Percentiles rank a stretch among this genome's conserved stretches.
Evolutionary conservation across 2,797 vertebrate genomes (phyloP).

Genomic region (Poeciliopsis turneri): DNA sequence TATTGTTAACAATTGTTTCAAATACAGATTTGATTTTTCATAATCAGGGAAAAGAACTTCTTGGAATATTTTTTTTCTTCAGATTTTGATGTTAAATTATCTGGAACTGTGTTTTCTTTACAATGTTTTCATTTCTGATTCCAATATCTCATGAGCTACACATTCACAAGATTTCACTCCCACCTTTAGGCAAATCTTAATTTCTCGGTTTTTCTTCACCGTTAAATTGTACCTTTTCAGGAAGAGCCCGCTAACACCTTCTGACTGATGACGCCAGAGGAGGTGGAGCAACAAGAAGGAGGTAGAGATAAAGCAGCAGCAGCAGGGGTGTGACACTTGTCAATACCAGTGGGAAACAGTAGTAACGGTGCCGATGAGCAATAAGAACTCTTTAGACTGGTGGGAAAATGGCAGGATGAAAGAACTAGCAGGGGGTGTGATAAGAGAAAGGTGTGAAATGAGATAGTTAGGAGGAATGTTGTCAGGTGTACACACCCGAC

Average conservation of each 20-base stretch:
- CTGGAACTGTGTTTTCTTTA: background rate
- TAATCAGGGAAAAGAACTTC: background rate
- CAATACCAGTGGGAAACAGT: conserved; percentile 16
- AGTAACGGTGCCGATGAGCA: conserved; percentile 23
- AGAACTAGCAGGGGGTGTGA: conserved; percentile 29
- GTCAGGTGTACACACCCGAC: conserved; percentile 39
- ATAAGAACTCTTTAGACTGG: conserved; percentile 24
- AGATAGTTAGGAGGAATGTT: conserved; percentile 32
- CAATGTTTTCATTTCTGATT: background rate
- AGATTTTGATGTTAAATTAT: background rate
- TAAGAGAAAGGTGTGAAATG: conserved; percentile 24
- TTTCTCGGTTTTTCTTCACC: background rate
- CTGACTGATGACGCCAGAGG: conserved; percentile 21
- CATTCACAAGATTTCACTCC: conserved; percentile 16
- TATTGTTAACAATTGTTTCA: background rate
- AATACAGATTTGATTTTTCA: background rate
- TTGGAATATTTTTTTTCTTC: background rate
- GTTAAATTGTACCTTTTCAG: conserved; percentile 11
- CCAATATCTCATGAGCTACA: background rate
- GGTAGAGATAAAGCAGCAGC: conserved; percentile 23
- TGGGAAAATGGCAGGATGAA: conserved; percentile 27
- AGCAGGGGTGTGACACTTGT: conserved; percentile 32
- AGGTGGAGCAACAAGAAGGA: conserved; percentile 21
- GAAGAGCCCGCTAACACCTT: conserved; percentile 14
- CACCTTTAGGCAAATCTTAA: background rate